These are phyloP conservation scores for Caenorhabditis japonica DNA, from an alignment of 2,888 invertebrate species.

Conservation along the genomic window DNA sequence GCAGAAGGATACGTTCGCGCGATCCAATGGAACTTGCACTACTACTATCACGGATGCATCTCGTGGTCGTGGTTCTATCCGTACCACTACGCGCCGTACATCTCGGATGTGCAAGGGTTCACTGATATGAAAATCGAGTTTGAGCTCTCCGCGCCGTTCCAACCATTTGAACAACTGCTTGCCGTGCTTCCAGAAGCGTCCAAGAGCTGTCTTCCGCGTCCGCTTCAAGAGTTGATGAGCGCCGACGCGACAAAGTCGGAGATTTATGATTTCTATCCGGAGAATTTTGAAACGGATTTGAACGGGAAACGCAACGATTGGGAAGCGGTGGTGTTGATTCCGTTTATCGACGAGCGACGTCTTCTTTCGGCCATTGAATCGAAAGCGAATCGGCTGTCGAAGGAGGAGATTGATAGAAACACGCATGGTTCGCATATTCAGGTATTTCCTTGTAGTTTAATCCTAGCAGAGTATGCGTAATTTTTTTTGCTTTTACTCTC, in stretches of 20 bases:
- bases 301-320: slow-evolving; percentile 96
- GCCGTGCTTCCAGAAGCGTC: slow-evolving; percentile 91
- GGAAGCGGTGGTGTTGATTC: slow-evolving; percentile 94
- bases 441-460: too few relatives aligned
- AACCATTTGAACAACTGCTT: slow-evolving; percentile 91
- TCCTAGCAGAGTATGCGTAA: too few relatives aligned
- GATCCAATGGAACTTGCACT: slow-evolving; percentile 95
- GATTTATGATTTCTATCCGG: slow-evolving; percentile 91
- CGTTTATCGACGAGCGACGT: slow-evolving; percentile 88
- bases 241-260: slow-evolving; percentile 83
- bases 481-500: too few relatives aligned
- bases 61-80: slow-evolving; percentile 99
- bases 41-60: slow-evolving; percentile 95
- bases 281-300: slow-evolving; percentile 90
- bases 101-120: slow-evolving; percentile 91
- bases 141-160: slow-evolving; percentile 88
- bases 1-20: slow-evolving; percentile 91
- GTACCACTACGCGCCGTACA: slow-evolving; percentile 95
- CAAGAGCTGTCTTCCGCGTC: slow-evolving; percentile 84
- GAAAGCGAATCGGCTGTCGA: slow-evolving; percentile 80
- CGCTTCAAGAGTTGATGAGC: slow-evolving; percentile 82
- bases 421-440: slow-evolving; percentile 87
- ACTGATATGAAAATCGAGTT: slow-evolving; percentile 85
- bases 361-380: slow-evolving; percentile 82
- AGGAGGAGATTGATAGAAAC: slow-evolving; percentile 86